Conservation (phyloP, 2,888 invertebrate genomes). For the Eutolmus rufibarbis region DNA sequence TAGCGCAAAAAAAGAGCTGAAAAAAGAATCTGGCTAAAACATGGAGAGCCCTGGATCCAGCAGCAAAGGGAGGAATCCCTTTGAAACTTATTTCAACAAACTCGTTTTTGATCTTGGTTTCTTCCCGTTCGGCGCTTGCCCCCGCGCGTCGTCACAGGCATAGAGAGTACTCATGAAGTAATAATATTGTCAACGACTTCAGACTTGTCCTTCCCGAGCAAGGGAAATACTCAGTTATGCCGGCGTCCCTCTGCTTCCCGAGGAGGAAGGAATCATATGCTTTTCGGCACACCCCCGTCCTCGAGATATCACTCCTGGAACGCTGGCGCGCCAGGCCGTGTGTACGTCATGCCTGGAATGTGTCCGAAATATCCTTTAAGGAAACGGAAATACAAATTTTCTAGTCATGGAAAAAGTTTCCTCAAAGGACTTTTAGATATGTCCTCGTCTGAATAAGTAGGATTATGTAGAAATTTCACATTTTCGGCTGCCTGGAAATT, state of each 20-base stretch:
- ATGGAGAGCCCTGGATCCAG: background rate
- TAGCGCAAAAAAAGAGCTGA: background rate
- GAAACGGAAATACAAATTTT: conserved; percentile 41
- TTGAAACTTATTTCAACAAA: conserved; percentile 35
- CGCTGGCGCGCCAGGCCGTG: background rate
- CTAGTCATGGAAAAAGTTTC: conserved; percentile 39
- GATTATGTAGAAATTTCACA: conserved; percentile 32
- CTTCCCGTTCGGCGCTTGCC: background rate
- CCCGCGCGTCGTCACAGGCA: background rate
- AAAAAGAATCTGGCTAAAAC: background rate
- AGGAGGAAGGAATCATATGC: background rate
- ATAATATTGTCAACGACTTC: conserved; percentile 30
- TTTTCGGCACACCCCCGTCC: background rate
- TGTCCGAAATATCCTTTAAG: conserved; percentile 40
- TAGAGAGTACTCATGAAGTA: conserved; percentile 23
- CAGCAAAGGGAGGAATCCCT: conserved; percentile 18
- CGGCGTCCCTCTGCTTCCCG: background rate
- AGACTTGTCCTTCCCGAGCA: background rate
- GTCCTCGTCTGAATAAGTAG: conserved; percentile 16
- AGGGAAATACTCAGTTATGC: conserved; percentile 20
- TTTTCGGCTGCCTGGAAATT: background rate
- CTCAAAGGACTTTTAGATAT: conserved; percentile 37
- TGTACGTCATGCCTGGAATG: conserved; percentile 11
- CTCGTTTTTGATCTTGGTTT: conserved; percentile 35
- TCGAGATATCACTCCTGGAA: background rate